Conservation (phyloP, 2,113 vertebrate species). For the Piprites chloris region DNA sequence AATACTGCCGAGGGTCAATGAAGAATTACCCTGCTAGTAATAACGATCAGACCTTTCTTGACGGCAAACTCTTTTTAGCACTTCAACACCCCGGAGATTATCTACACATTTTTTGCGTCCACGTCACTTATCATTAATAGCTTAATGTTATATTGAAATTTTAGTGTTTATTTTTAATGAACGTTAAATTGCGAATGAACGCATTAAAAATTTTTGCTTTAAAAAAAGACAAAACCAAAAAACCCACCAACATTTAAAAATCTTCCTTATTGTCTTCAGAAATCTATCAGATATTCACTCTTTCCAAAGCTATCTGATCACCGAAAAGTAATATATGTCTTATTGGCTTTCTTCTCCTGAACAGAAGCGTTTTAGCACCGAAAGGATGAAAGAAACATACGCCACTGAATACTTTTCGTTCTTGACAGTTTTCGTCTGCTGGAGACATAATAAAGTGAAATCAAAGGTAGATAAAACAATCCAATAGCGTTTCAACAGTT, state of each 20-base stretch:
- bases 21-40: not conserved
- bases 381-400: not conserved
- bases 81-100: not conserved
- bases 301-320: not conserved
- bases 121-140: not conserved
- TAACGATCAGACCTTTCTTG: fast-evolving
- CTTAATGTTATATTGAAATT: not conserved
- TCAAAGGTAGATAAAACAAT: not conserved
- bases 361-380: not conserved
- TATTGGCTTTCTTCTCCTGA: not conserved
- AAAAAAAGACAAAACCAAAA: not conserved
- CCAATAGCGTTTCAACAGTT: not conserved
- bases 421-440: not conserved
- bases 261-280: not conserved
- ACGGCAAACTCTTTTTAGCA: not conserved
- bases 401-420: not conserved
- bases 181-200: not conserved
- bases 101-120: not conserved
- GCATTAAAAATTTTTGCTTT: not conserved
- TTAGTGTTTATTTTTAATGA: not conserved
- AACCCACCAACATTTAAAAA: not conserved
- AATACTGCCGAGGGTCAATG: not conserved
- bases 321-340: not conserved
- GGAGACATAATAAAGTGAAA: not conserved
- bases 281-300: not conserved